phyloP scores from a whole-genome alignment of 2,797 vertebrate genomes.

The Simalia tracyae region DNA sequence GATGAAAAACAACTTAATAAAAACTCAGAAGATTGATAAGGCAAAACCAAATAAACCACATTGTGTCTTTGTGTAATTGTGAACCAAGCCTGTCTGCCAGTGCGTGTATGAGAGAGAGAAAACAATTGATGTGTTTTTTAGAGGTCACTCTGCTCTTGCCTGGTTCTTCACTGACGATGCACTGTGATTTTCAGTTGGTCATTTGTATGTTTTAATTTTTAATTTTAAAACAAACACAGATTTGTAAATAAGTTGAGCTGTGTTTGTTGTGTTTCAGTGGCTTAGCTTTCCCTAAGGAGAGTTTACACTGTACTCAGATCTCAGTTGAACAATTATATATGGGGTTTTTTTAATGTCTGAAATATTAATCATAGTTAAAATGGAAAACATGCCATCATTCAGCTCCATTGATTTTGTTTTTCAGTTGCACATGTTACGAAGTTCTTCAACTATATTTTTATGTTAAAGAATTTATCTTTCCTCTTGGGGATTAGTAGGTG shows the following conservation, averaged over 20 bases:
- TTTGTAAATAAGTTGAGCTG: neutral
- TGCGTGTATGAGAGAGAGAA: too few species aligned
- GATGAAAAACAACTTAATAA: neutral
- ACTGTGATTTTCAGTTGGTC: neutral
- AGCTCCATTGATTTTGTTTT: neutral
- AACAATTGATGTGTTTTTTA: neutral
- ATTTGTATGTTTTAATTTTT: neutral
- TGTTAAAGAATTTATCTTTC: neutral
- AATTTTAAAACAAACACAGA: neutral
- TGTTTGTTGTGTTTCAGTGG: conserved; percentile 2
- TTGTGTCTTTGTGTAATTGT: neutral
- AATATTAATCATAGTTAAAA: conserved; percentile 5
- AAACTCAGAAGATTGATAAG: neutral
- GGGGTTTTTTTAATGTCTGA: neutral
- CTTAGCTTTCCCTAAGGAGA: neutral
- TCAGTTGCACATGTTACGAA: neutral
- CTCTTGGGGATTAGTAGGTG: neutral
- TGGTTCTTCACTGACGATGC: neutral
- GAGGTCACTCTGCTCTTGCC: neutral
- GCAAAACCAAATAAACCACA: neutral
- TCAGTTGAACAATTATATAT: neutral
- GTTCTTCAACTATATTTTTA: neutral
- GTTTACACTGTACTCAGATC: neutral
- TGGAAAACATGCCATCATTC: neutral
- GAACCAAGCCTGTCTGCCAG: neutral